Evolutionary conservation across 2,797 vertebrate species (phyloP).

Genomic region (Schizopygopsis malacanthus): DNA sequence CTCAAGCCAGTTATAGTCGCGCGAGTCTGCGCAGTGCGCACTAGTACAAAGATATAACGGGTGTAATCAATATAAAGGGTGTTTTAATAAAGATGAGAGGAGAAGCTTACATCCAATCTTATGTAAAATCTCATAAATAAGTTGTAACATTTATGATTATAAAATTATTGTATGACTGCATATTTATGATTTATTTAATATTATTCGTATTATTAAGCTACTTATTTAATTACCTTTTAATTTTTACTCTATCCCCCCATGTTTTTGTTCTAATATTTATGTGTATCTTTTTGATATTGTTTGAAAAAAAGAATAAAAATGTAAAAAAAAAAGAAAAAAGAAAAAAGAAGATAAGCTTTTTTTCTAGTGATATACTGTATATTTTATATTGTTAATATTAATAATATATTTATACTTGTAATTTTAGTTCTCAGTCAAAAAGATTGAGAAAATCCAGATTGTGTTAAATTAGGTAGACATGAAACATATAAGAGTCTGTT

Average conservation of each 20-base stretch:
- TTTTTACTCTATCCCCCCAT: too few species aligned
- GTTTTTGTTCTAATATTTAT: not conserved
- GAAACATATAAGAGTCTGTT: not conserved
- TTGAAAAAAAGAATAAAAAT: not conserved
- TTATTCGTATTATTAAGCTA: too few species aligned
- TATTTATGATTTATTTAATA: too few species aligned
- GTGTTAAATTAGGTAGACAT: not conserved
- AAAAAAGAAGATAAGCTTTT: too few species aligned
- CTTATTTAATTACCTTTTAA: not conserved
- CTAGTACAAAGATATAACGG: too few species aligned
- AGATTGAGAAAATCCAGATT: not conserved
- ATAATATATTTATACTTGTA: not conserved
- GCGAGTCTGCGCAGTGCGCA: conserved; percentile 6
- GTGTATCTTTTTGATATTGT: not conserved
- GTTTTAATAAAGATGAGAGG: too few species aligned
- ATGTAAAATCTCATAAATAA: not conserved
- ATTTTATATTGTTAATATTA: not conserved
- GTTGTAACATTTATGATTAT: not conserved
- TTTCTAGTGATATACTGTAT: not conserved
- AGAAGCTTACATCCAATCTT: too few species aligned
- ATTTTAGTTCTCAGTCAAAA: not conserved
- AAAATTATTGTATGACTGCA: too few species aligned
- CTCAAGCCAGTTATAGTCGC: conserved; percentile 13
- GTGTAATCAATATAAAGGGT: too few species aligned
- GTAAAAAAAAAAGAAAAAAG: too few species aligned